Conservation (phyloP, 2,113 vertebrate genomes). For the Urocitellus parryii region DNA sequence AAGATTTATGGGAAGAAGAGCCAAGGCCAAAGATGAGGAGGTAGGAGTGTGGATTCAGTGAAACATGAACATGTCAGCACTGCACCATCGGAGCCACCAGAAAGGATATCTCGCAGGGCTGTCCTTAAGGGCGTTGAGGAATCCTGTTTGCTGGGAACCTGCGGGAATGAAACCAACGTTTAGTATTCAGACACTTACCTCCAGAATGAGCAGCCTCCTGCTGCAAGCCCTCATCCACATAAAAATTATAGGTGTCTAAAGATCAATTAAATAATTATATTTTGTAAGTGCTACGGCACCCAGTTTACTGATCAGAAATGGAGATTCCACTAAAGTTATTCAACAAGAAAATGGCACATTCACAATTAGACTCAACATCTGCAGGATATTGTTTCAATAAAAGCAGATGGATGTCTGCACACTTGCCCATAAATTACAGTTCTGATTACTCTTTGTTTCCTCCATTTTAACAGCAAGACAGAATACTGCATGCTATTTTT, state of each 20-base stretch:
- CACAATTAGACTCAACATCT: conserved; percentile 68
- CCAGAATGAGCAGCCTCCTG: neutral
- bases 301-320: conserved; percentile 19
- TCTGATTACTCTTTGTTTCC: conserved; percentile 68
- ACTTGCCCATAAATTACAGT: conserved; percentile 71
- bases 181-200: conserved; percentile 28
- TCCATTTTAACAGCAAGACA: conserved; percentile 71
- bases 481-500: conserved; percentile 48
- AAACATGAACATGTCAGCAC: neutral
- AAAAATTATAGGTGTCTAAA: conserved; percentile 45
- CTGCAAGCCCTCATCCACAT: neutral
- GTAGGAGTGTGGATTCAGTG: neutral
- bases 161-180: conserved; percentile 84
- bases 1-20: neutral
- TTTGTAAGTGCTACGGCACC: neutral
- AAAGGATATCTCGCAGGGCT: conserved; percentile 99
- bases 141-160: conserved; percentile 93
- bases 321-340: conserved; percentile 24
- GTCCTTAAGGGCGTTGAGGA: conserved; percentile 96
- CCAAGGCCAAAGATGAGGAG: neutral
- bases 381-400: conserved; percentile 76
- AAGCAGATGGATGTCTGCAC: conserved; percentile 75
- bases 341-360: conserved; percentile 63
- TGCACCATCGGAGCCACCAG: neutral
- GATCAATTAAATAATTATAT: conserved; percentile 10